Evolutionary conservation across 2,888 invertebrate genomes (phyloP).

Genomic region (Hetaerina titia): DNA sequence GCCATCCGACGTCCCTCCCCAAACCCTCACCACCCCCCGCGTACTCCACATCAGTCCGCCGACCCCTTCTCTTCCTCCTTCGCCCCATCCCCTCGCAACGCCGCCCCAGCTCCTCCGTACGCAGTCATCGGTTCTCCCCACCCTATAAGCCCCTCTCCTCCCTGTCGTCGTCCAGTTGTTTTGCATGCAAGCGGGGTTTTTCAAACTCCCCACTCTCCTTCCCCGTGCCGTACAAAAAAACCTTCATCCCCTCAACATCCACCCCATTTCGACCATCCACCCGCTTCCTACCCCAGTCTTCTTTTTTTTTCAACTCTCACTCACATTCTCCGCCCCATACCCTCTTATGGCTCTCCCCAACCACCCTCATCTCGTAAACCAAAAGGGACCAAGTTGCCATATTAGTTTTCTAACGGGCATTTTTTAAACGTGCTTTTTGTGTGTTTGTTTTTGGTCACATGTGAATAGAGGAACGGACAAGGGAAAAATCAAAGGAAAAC

Average conservation of each 20-base stretch:
- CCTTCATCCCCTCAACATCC: slow-evolving; percentile 12
- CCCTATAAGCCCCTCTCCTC: background rate
- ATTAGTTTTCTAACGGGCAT: slow-evolving; percentile 56
- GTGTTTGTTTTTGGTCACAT: slow-evolving; percentile 19
- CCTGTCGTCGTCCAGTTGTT: slow-evolving; percentile 42
- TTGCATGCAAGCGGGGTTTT: slow-evolving; percentile 60
- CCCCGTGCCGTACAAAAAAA: background rate
- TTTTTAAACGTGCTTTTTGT: slow-evolving; percentile 42
- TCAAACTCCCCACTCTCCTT: slow-evolving; percentile 5
- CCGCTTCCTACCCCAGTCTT: background rate
- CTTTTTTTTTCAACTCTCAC: slow-evolving; percentile 1
- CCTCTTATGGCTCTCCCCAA: background rate
- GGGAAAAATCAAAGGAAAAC: background rate
- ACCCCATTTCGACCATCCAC: slow-evolving; percentile 31
- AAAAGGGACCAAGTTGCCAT: slow-evolving; percentile 52
- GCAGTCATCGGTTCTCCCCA: slow-evolving; percentile 8
- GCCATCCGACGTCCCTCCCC: slow-evolving; percentile 10
- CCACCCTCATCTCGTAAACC: slow-evolving; percentile 23
- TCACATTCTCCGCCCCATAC: slow-evolving; percentile 8
- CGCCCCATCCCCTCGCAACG: background rate
- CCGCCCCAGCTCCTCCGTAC: background rate
- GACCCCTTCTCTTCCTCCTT: background rate
- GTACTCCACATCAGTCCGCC: background rate
- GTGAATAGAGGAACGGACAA: background rate
- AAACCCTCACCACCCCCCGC: background rate